These are phyloP conservation scores for Campylorhamphus procurvoides DNA, from an alignment of 2,113 vertebrate species.

Conservation along the genomic window DNA sequence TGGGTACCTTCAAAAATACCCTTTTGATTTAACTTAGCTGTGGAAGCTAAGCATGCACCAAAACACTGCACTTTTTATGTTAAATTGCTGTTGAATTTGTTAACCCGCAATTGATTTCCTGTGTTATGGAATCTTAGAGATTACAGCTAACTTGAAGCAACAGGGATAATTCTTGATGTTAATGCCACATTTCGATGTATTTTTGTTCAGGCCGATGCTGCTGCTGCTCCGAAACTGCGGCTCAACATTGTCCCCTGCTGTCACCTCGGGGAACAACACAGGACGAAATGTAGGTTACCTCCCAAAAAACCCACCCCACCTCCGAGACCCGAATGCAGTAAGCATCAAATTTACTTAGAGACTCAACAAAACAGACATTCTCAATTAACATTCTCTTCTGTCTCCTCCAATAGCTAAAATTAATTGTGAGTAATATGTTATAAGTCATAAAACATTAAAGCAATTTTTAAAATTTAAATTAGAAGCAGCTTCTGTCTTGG, in stretches of 20 bases:
- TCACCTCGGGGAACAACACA: not conserved
- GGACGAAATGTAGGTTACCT: not conserved
- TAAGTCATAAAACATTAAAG: constrained; percentile 69
- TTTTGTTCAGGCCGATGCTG: constrained; percentile 27
- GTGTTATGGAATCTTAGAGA: constrained; percentile 79
- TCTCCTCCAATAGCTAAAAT: constrained; percentile 65
- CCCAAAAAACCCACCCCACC: not conserved
- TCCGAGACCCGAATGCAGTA: not conserved
- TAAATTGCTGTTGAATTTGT: constrained; percentile 83
- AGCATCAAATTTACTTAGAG: not conserved
- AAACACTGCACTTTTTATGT: constrained; percentile 73
- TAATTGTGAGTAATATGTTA: constrained; percentile 70
- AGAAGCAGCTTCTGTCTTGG: constrained; percentile 70
- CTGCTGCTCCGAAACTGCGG: constrained; percentile 47
- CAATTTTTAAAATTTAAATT: constrained; percentile 71
- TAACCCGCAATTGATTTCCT: constrained; percentile 81
- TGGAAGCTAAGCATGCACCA: constrained; percentile 67
- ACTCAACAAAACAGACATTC: not conserved
- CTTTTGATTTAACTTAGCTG: constrained; percentile 62
- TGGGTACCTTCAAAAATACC: constrained; percentile 28
- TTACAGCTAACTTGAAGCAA: constrained; percentile 78
- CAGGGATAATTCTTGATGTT: constrained; percentile 76
- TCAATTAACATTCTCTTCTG: constrained; percentile 51
- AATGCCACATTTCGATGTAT: constrained; percentile 65
- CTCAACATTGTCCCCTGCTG: constrained; percentile 95